These are phyloP conservation scores for Bellardia bayeri DNA, from an alignment of 2,888 invertebrate genomes.

Conservation along the genomic window DNA sequence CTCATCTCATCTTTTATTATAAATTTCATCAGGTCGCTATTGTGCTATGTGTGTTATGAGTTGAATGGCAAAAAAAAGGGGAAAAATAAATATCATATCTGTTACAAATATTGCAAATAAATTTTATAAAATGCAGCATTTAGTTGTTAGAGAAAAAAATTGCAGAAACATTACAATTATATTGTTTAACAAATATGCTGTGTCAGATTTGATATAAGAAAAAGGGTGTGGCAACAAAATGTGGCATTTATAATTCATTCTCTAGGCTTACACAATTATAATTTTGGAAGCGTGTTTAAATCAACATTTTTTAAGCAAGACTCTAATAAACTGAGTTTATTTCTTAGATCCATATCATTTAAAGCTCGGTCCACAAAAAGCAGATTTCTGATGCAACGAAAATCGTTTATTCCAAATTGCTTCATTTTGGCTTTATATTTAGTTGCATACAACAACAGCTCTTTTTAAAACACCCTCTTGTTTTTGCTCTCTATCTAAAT, in stretches of 20 bases:
- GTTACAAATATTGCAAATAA: slow-evolving; percentile 40
- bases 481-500: neutral
- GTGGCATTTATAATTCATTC: neutral
- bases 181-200: slow-evolving; percentile 1
- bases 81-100: slow-evolving; percentile 31
- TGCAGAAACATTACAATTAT: neutral
- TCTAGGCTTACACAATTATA: too few species aligned
- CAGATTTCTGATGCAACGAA: too few species aligned
- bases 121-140: slow-evolving; percentile 13
- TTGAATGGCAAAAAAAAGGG: neutral
- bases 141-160: neutral
- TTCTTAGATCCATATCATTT: too few species aligned
- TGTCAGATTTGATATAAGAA: neutral
- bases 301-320: too few species aligned
- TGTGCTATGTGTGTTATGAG: slow-evolving; percentile 37
- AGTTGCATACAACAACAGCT: neutral
- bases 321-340: too few species aligned
- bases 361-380: too few species aligned
- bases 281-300: too few species aligned
- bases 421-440: too few species aligned
- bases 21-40: slow-evolving; percentile 55
- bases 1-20: slow-evolving; percentile 41
- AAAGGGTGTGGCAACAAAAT: neutral
- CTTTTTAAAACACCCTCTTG: neutral
- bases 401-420: too few species aligned